phyloP scores from a whole-genome alignment of 2,113 vertebrate species.

The Sceloporus tristichus region DNA sequence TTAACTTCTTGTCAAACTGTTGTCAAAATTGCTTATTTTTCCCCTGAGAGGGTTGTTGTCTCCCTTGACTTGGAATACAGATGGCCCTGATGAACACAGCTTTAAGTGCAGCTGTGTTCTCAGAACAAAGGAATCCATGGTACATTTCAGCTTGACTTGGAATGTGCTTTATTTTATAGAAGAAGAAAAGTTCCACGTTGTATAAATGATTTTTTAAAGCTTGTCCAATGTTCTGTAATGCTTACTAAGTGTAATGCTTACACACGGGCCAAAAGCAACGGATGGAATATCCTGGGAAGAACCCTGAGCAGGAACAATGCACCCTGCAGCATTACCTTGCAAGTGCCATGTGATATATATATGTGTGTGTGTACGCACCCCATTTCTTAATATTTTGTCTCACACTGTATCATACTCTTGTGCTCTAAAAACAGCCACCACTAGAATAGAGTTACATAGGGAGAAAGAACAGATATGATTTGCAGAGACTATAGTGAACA shows the following conservation, averaged over 20 bases:
- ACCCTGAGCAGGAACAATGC: neutral
- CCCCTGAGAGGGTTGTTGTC: neutral
- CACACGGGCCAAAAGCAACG: too few species aligned
- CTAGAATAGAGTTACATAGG: neutral
- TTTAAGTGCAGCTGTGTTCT: conserved; percentile 58
- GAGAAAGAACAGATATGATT: neutral
- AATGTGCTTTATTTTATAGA: conserved; percentile 30
- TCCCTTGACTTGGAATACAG: conserved; percentile 52
- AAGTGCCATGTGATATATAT: too few species aligned
- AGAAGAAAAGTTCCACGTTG: conserved; percentile 48
- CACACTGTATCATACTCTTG: neutral
- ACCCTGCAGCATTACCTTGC: neutral
- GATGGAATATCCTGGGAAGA: neutral
- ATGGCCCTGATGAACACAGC: conserved; percentile 39
- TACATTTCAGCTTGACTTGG: conserved; percentile 1
- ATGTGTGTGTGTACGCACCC: neutral
- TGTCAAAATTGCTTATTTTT: neutral
- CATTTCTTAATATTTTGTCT: neutral
- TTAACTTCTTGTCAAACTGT: neutral
- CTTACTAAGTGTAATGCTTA: too few species aligned
- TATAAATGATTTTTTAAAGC: neutral
- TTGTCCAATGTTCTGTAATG: neutral
- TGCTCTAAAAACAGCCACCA: neutral
- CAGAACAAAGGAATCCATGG: conserved; percentile 8
- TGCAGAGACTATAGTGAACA: neutral